A percentile compares a stretch with the other conserved stretches of the same genome.
phyloP scores from a whole-genome alignment of 2,113 vertebrate species.

The Aspidoscelis tigris region DNA sequence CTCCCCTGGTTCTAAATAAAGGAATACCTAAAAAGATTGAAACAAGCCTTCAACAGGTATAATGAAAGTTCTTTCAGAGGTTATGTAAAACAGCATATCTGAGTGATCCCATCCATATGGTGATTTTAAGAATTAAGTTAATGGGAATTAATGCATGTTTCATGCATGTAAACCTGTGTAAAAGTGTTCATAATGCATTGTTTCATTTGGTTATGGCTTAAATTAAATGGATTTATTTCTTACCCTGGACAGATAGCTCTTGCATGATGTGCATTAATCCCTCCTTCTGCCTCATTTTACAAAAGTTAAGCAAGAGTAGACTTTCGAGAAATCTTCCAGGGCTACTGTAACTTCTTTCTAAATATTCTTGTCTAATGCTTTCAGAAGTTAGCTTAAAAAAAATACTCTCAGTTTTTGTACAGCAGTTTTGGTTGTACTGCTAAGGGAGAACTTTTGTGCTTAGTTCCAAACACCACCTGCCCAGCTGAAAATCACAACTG shows the following conservation, averaged over 20 bases:
- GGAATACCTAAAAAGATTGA: too few species aligned
- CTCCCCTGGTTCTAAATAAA: too few species aligned
- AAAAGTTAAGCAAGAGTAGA: neutral
- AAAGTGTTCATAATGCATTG: slow-evolving; percentile 1
- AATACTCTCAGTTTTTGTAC: slow-evolving; percentile 32
- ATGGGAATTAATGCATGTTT: slow-evolving; percentile 4
- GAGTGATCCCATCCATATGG: too few species aligned
- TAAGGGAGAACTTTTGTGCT: slow-evolving; percentile 45
- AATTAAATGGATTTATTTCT: neutral
- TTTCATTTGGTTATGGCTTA: neutral
- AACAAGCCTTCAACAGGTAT: too few species aligned
- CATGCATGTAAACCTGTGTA: neutral
- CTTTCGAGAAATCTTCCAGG: neutral
- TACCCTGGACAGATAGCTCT: neutral
- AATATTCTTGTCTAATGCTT: slow-evolving; percentile 5
- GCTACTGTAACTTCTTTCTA: neutral
- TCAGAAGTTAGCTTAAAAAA: slow-evolving; percentile 27
- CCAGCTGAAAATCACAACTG: slow-evolving; percentile 64
- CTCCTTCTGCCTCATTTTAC: neutral
- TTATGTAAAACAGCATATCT: too few species aligned
- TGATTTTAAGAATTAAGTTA: too few species aligned
- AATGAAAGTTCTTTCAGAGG: too few species aligned
- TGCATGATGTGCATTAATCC: neutral
- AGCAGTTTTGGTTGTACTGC: slow-evolving; percentile 56
- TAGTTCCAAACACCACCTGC: slow-evolving; percentile 53